phyloP scores from a whole-genome alignment of 2,113 vertebrate species.

The Leucoraja erinaceus region DNA sequence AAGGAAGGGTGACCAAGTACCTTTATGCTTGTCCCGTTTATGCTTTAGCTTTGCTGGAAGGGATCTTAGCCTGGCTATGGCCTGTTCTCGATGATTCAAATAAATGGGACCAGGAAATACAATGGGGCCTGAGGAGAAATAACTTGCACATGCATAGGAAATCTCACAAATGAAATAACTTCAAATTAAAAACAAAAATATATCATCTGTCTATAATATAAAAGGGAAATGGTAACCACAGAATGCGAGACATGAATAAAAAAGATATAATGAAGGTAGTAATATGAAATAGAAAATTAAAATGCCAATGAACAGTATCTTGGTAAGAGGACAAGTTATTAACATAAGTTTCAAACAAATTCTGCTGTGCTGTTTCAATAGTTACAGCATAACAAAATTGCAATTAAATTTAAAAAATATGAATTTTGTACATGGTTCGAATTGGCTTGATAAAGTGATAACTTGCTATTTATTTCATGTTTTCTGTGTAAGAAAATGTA shows the following conservation, averaged over 20 bases:
- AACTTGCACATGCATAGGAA: conserved; percentile 98
- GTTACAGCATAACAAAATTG: not conserved
- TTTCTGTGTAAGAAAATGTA: not conserved
- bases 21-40: conserved; percentile 99
- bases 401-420: not conserved
- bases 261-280: not conserved
- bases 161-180: conserved; percentile 74
- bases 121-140: conserved; percentile 98
- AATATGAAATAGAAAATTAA: not conserved
- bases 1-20: conserved; percentile 87
- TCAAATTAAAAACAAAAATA: conserved; percentile 52
- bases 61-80: conserved; percentile 99
- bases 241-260: conserved; percentile 7
- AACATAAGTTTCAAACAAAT: not conserved
- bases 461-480: not conserved
- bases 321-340: not conserved
- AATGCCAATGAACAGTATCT: not conserved
- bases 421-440: not conserved
- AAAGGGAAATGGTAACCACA: not conserved
- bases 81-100: conserved; percentile 98
- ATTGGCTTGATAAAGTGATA: not conserved
- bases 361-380: not conserved
- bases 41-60: conserved; percentile 94
- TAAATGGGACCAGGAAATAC: conserved; percentile 97
- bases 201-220: conserved; percentile 36